Evolutionary conservation across 1,140 invertebrate genomes (phyloP).

Genomic region (Achatina immaculata): DNA sequence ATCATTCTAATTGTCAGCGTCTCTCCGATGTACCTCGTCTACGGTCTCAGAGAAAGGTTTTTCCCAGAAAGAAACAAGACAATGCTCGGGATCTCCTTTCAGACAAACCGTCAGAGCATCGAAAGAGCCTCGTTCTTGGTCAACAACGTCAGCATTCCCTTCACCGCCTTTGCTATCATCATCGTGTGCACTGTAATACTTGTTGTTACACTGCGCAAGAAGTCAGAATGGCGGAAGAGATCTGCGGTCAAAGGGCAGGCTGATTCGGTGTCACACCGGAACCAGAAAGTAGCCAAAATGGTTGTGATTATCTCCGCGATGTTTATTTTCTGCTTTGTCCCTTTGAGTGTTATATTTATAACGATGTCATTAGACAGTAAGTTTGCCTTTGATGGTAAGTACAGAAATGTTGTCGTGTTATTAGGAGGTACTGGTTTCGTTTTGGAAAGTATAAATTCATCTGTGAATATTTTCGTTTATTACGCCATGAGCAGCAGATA

Average conservation of each 20-base stretch:
- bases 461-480: no score
- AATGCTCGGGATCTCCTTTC: not conserved
- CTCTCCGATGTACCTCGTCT: not conserved
- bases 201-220: not conserved
- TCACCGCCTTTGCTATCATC: slow-evolving; percentile 1
- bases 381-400: not conserved
- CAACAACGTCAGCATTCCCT: slow-evolving; percentile 6
- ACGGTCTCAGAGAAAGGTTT: not conserved
- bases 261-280: not conserved
- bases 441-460: not conserved
- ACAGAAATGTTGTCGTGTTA: not conserved
- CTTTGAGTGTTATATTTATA: slow-evolving; percentile 9
- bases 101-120: not conserved
- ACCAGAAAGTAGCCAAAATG: no score
- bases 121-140: not conserved
- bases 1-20: not conserved
- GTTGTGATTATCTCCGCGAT: no score
- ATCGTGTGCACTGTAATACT: not conserved
- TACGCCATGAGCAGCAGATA: slow-evolving; percentile 7
- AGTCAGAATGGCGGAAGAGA: not conserved
- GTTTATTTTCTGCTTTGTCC: not conserved
- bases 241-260: not conserved
- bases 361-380: not conserved
- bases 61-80: not conserved
- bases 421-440: not conserved